A percentile compares a stretch with the other conserved stretches of the same genome.
Conservation (phyloP, 2,888 invertebrate genomes). For the Acrobasis consociella region DNA sequence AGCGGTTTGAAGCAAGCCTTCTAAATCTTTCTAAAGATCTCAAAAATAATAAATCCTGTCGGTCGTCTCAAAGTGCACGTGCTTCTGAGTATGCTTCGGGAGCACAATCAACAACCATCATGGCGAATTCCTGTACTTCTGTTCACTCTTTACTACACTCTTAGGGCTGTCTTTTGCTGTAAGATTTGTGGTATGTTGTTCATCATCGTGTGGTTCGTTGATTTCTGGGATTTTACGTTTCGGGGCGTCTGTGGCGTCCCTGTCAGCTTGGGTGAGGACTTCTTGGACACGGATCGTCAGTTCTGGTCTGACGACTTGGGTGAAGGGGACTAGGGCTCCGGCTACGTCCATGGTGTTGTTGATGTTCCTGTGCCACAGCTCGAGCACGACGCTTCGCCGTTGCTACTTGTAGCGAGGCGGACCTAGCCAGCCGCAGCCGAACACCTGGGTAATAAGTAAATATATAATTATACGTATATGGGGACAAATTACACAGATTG, state of each 20-base stretch:
- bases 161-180: slow-evolving; percentile 38
- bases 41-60: slow-evolving; percentile 74
- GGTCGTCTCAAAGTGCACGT: slow-evolving; percentile 74
- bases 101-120: slow-evolving; percentile 76
- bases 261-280: slow-evolving; percentile 68
- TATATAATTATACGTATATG: too few species aligned
- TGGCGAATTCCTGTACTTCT: slow-evolving; percentile 6
- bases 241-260: slow-evolving; percentile 42
- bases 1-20: background rate
- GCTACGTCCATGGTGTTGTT: slow-evolving; percentile 82
- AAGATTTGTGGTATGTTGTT: slow-evolving; percentile 28
- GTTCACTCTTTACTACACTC: slow-evolving; percentile 39
- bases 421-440: slow-evolving; percentile 87
- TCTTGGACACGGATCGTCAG: slow-evolving; percentile 75
- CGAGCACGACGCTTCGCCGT: slow-evolving; percentile 81
- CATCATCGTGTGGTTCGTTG: slow-evolving; percentile 60
- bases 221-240: slow-evolving; percentile 64
- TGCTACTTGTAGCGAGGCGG: slow-evolving; percentile 86
- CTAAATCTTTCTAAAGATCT: background rate
- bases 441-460: too few species aligned
- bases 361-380: slow-evolving; percentile 80
- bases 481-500: too few species aligned
- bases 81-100: slow-evolving; percentile 68
- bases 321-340: slow-evolving; percentile 74
- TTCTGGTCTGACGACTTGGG: slow-evolving; percentile 72